Evolutionary conservation across 37 sponge, comb jelly and placozoan species (phyloP).

Genomic region (Halichondria panicea): DNA sequence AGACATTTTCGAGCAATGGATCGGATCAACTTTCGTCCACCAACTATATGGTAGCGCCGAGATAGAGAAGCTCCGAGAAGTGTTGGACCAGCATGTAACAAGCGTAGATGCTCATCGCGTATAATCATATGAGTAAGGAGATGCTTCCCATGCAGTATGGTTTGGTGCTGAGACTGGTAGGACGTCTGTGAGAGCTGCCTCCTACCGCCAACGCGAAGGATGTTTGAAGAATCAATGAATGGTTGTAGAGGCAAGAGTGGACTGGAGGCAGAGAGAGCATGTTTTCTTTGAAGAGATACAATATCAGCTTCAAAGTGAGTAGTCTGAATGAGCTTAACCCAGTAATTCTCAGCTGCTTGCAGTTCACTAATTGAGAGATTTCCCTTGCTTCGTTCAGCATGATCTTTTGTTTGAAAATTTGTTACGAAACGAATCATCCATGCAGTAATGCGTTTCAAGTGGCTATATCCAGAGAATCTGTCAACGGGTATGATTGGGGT

Average conservation of each 20-base stretch:
- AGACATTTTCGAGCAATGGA: background rate
- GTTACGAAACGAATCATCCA: slow-evolving; percentile 21
- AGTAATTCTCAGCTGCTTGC: slow-evolving; percentile 11
- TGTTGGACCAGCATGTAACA: slow-evolving; percentile 11
- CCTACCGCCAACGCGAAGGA: slow-evolving; percentile 14
- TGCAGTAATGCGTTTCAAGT: slow-evolving; percentile 21
- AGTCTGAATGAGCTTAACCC: slow-evolving; percentile 10
- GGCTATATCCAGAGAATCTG: slow-evolving; percentile 15
- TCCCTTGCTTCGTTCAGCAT: background rate
- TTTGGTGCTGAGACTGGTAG: background rate
- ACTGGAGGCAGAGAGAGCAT: background rate
- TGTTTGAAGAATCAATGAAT: no score
- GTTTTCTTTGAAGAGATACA: background rate
- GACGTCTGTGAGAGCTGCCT: background rate
- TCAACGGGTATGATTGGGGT: slow-evolving; percentile 22
- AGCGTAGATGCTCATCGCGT: background rate
- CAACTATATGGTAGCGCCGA: background rate
- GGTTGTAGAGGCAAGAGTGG: background rate
- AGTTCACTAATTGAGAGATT: background rate
- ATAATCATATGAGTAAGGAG: background rate
- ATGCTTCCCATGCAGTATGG: background rate
- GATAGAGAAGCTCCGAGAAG: slow-evolving; percentile 4
- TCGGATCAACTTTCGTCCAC: background rate
- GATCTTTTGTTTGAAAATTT: slow-evolving; percentile 3
- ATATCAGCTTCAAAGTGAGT: slow-evolving; percentile 9